phyloP scores from a whole-genome alignment of 1,140 invertebrate genomes.

The Armadillidium nasatum region DNA sequence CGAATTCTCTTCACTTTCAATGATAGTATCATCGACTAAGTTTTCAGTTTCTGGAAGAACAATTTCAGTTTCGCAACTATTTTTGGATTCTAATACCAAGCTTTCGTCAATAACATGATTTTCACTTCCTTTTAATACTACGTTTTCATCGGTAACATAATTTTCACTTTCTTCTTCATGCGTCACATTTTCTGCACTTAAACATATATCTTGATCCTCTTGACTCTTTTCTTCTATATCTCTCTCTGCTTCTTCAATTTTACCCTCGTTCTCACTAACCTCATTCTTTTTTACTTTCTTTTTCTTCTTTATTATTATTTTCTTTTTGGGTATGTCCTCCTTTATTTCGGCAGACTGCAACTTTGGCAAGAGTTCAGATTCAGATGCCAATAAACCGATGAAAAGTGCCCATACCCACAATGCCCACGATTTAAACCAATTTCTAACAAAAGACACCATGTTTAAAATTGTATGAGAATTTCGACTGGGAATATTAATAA shows the following conservation, averaged over 20 bases:
- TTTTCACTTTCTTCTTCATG: background rate
- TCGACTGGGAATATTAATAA: no score
- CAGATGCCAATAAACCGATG: slow-evolving; percentile 2
- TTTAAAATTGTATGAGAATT: background rate
- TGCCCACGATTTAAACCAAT: background rate
- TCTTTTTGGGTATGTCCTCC: background rate
- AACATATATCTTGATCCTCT: background rate
- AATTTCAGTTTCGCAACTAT: no score
- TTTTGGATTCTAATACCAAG: no score
- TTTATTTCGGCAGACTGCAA: background rate
- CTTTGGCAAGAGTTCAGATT: background rate
- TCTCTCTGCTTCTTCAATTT: background rate
- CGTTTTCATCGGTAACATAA: no score
- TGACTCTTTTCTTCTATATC: background rate
- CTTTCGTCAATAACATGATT: no score
- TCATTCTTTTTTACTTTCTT: background rate
- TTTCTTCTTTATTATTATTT: background rate
- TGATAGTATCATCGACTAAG: background rate
- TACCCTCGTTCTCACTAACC: background rate
- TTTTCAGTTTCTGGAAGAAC: background rate
- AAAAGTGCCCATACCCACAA: background rate
- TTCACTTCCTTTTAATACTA: no score
- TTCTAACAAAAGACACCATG: background rate
- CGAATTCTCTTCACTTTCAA: background rate
- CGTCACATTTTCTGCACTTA: background rate